These are phyloP conservation scores for Rhyacophila evoluta DNA, from an alignment of 2,888 invertebrate species.

Conservation along the genomic window DNA sequence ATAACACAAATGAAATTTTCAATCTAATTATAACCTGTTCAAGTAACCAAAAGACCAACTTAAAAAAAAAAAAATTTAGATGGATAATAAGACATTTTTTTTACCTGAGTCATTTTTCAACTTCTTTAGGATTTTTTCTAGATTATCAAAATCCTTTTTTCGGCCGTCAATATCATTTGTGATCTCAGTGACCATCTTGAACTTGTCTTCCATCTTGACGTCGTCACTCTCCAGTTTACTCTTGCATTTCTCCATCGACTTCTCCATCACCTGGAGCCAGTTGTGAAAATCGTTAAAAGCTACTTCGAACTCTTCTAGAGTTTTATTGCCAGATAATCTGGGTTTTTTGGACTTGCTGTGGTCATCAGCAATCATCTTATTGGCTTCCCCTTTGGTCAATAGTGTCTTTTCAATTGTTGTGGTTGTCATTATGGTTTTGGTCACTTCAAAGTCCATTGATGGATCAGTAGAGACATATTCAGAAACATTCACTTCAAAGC, in stretches of 20 bases:
- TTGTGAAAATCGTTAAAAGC: slow-evolving; percentile 61
- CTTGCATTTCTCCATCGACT: slow-evolving; percentile 59
- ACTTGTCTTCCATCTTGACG: slow-evolving; percentile 58
- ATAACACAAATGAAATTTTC: too few relatives aligned
- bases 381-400: slow-evolving; percentile 48
- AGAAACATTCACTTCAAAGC: slow-evolving; percentile 68
- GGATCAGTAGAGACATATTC: slow-evolving; percentile 58
- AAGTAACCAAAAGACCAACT: too few relatives aligned
- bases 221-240: slow-evolving; percentile 60
- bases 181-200: slow-evolving; percentile 59
- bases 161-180: slow-evolving; percentile 67
- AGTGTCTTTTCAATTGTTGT: slow-evolving; percentile 56
- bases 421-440: slow-evolving; percentile 60
- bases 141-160: slow-evolving; percentile 69
- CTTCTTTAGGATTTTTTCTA: slow-evolving; percentile 72
- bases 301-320: slow-evolving; percentile 67
- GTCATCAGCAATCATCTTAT: slow-evolving; percentile 48
- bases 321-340: slow-evolving; percentile 58
- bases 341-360: slow-evolving; percentile 61
- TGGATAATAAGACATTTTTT: background rate
- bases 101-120: slow-evolving; percentile 63
- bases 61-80: too few relatives aligned
- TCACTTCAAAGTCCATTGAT: slow-evolving; percentile 59
- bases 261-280: slow-evolving; percentile 63
- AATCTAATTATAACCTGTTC: too few relatives aligned